Evolutionary conservation across 2,888 invertebrate species (phyloP).

Genomic region (Chironomus tentans): DNA sequence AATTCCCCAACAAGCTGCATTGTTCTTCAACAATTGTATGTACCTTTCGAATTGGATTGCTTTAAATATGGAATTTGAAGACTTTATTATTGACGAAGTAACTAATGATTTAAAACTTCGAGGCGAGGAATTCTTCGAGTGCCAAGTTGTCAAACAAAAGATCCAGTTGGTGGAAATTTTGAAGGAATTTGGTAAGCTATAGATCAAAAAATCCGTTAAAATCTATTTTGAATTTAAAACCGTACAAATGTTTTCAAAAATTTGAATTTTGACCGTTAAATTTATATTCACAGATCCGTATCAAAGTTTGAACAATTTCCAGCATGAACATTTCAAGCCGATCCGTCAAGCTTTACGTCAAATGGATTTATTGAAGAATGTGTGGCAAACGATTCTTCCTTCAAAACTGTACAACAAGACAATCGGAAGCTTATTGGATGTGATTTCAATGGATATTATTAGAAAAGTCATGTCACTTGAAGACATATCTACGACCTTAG

Average conservation of each 20-base stretch:
- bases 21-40: conserved; percentile 89
- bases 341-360: conserved; percentile 77
- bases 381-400: conserved; percentile 81
- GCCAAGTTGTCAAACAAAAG: conserved; percentile 66
- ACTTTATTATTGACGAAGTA: conserved; percentile 53
- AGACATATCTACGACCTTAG: conserved; percentile 79
- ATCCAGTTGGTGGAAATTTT: conserved; percentile 67
- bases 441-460: conserved; percentile 38
- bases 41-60: conserved; percentile 70
- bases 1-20: conserved; percentile 76
- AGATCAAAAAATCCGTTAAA: too few relatives aligned
- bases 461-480: conserved; percentile 57
- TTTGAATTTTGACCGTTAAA: not conserved
- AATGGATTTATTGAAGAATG: conserved; percentile 70
- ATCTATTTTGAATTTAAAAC: too few relatives aligned
- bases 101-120: conserved; percentile 56
- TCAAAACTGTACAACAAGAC: conserved; percentile 63
- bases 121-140: conserved; percentile 60
- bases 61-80: conserved; percentile 48
- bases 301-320: conserved; percentile 35
- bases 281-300: conserved; percentile 15
- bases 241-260: not conserved
- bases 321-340: conserved; percentile 50
- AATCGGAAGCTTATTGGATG: conserved; percentile 47
- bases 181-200: conserved; percentile 61